These are phyloP conservation scores for Arenaria interpres DNA, from an alignment of 2,113 vertebrate species.

Conservation along the genomic window DNA sequence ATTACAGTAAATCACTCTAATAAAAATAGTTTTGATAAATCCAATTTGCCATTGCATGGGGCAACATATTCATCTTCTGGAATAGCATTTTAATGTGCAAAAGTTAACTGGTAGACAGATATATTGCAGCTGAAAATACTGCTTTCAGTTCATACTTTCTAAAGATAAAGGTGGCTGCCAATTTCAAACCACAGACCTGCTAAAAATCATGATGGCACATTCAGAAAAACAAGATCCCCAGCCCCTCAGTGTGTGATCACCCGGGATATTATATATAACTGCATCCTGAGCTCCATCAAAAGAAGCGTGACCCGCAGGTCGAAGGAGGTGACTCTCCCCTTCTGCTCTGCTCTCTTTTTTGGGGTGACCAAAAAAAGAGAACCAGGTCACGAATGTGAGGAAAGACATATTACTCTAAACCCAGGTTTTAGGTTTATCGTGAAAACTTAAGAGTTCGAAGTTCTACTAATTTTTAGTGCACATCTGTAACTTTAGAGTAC, in stretches of 20 bases:
- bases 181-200: background rate
- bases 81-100: background rate
- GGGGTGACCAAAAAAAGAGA: background rate
- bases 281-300: background rate
- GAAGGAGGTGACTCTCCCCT: background rate
- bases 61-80: background rate
- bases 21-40: conserved; percentile 23
- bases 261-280: background rate
- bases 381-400: background rate
- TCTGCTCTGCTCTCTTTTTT: background rate
- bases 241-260: background rate
- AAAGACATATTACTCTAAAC: background rate
- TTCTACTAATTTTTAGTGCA: background rate
- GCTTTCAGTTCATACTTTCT: background rate
- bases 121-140: background rate
- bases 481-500: background rate
- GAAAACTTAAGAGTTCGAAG: background rate
- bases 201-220: background rate
- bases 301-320: background rate
- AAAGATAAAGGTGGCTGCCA: background rate
- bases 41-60: background rate
- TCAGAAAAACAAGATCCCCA: background rate
- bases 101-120: background rate
- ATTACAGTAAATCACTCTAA: background rate
- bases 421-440: background rate